Base-by-base conservation (phyloP, 2,888 invertebrate genomes). In the Drosophila neotestacea region DNA sequence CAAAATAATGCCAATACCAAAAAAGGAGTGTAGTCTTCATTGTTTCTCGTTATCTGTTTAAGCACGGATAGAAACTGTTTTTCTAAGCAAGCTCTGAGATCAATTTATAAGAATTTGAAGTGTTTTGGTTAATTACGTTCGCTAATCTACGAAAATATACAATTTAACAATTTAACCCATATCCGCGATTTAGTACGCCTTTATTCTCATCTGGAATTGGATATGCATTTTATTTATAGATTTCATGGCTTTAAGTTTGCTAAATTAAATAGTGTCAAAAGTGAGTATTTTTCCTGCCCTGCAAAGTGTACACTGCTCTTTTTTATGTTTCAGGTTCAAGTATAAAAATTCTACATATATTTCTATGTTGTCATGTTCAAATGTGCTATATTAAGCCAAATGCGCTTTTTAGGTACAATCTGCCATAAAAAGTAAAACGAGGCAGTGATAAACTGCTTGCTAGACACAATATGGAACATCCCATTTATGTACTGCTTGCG, bases 381-480 rank as follows among this genome's bases (percentile, higher is more conserved):
- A 28, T n/a, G 4, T 55, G 27, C 11, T 4, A 55, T 58, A 7
- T 39, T 58, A 27, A 6, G 34, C 41, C 16, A 34, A 10, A 10
- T 27, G 44, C 56, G 13, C 10, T 38, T 11, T 30, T 13, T 32
- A 16, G 27, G 6, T 46, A 28, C 11, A 46, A 10, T 32, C 1
- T 16, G 6, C 32, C 34, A 34, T 32, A 48, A 48, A 11, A 11
- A 16, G 5, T 6, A 9, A 7, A 4, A 38, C n/a, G n/a, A 11
- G 11, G 34, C 36, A 11, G 10, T 9, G 9, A 11, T 10, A 36
- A 36, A 54, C 16, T 16, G 3, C 4, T 13, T 16, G 28, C 28
- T 6, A 38, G 0, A 34, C 27, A 38, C 36, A 38, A 51, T 5
- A 51, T 72, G 56, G 46, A 58, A 58, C 13, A 38, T 30, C 3